Evolutionary conservation across 2,113 vertebrate species (phyloP).

Genomic region (Petrocephalus zakoni): DNA sequence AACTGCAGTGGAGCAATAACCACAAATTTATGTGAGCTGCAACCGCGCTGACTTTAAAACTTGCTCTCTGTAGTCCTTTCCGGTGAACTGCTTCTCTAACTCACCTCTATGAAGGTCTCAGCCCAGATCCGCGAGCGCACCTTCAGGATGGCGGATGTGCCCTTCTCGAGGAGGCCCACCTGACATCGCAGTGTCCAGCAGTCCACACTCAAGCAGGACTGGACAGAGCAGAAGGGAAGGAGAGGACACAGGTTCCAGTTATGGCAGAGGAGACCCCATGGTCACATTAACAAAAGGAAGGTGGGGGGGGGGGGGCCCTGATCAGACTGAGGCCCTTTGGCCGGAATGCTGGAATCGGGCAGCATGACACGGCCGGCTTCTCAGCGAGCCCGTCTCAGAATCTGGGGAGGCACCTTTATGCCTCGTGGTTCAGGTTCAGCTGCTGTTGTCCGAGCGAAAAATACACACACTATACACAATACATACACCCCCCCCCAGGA

Average conservation of each 20-base stretch:
- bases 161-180: conserved; percentile 69
- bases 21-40: neutral
- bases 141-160: conserved; percentile 68
- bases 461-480: neutral
- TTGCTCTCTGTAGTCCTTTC: neutral
- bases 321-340: neutral
- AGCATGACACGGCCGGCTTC: no score
- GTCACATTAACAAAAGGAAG: neutral
- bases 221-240: neutral
- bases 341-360: neutral
- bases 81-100: conserved; percentile 19
- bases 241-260: neutral
- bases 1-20: neutral
- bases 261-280: neutral
- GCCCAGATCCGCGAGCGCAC: conserved; percentile 78
- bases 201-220: conserved; percentile 74
- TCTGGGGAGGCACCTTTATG: neutral
- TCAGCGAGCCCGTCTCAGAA: no score
- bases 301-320: neutral
- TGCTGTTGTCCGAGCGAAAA: neutral
- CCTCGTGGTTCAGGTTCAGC: neutral
- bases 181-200: conserved; percentile 75
- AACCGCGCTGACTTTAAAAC: neutral
- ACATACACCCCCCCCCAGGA: neutral
- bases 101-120: conserved; percentile 75